phyloP scores from a whole-genome alignment of 2,113 vertebrate species.

The Passer montanus region DNA sequence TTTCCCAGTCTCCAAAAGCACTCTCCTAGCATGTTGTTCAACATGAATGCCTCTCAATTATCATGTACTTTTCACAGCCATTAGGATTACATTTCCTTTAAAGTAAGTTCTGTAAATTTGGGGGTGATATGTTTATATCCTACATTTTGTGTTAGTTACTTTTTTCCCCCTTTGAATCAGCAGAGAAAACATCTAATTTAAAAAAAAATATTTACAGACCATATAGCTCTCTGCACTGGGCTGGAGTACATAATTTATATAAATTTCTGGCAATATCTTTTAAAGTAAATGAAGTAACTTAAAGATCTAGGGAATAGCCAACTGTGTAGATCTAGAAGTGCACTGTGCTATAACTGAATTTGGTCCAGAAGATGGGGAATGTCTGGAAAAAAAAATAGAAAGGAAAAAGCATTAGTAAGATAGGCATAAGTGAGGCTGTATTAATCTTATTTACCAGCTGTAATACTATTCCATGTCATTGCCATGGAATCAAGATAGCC shows the following conservation, averaged over 20 bases:
- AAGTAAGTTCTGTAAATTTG: not conserved
- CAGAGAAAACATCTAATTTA: not conserved
- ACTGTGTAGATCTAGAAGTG: not conserved
- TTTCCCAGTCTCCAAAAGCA: not conserved
- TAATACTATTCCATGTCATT: not conserved
- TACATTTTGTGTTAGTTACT: not conserved
- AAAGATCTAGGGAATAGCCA: not conserved
- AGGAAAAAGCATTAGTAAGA: not conserved
- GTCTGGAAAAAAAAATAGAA: not conserved
- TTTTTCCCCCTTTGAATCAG: not conserved
- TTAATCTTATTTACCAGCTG: not conserved
- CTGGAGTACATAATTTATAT: not conserved
- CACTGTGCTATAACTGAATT: not conserved
- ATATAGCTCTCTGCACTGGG: not conserved
- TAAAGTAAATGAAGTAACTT: not conserved
- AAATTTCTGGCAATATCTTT: not conserved
- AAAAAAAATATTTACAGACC: not conserved
- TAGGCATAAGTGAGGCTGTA: not conserved
- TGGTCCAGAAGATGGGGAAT: not conserved
- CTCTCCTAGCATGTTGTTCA: not conserved
- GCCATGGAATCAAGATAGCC: not conserved
- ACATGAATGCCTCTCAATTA: not conserved
- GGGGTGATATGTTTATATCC: not conserved
- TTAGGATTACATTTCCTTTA: not conserved
- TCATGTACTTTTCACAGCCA: not conserved